Evolutionary conservation across 2,888 invertebrate genomes (phyloP).

Genomic region (Endomychus coccineus): DNA sequence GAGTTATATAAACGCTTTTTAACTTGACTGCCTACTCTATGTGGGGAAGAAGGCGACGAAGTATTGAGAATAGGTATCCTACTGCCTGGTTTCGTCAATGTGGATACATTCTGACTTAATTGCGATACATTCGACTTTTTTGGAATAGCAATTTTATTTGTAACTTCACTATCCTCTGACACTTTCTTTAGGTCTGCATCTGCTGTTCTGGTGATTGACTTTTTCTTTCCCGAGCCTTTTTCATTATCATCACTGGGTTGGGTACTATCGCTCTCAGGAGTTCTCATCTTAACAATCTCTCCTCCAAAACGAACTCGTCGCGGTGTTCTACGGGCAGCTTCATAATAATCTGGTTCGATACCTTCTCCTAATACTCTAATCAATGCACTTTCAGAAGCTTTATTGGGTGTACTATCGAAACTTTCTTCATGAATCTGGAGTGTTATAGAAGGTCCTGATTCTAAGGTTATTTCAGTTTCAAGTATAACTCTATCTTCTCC

Average conservation of each 20-base stretch:
- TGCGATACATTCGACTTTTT: conserved; percentile 1
- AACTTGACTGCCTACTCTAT: conserved; percentile 33
- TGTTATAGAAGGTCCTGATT: conserved; percentile 71
- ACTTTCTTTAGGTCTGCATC: conserved; percentile 7
- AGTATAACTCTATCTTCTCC: conserved; percentile 61
- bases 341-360: conserved; percentile 50
- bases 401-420: conserved; percentile 25
- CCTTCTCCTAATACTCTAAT: conserved; percentile 54
- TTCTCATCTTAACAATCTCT: conserved; percentile 77
- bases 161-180: neutral
- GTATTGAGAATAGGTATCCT: conserved; percentile 46
- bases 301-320: conserved; percentile 79
- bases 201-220: conserved; percentile 5
- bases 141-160: neutral
- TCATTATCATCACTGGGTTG: conserved; percentile 49
- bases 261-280: conserved; percentile 74
- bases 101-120: conserved; percentile 6
- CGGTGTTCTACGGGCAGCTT: conserved; percentile 48
- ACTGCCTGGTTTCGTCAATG: conserved; percentile 31
- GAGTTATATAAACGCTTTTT: conserved; percentile 33
- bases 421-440: conserved; percentile 76
- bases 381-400: conserved; percentile 40
- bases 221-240: conserved; percentile 13
- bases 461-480: conserved; percentile 76
- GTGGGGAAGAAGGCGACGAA: conserved; percentile 38